phyloP scores from a whole-genome alignment of 1,140 invertebrate genomes.

The Penaeus chinensis region DNA sequence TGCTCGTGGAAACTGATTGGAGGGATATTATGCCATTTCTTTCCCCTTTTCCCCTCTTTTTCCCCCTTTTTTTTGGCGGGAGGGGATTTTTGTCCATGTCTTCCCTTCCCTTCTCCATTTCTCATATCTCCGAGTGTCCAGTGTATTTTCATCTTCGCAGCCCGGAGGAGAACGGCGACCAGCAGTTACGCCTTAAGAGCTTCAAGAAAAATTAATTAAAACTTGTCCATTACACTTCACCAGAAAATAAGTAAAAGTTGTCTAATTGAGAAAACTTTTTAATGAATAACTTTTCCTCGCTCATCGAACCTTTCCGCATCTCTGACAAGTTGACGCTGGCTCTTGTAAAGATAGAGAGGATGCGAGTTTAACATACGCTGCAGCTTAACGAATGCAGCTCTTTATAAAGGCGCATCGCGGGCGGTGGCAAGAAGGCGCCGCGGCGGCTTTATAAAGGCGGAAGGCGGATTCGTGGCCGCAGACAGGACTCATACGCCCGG shows the following conservation, averaged over 20 bases:
- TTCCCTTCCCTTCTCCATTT: slow-evolving; percentile 32
- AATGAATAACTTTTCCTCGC: slow-evolving; percentile 56
- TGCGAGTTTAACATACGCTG: too few species aligned
- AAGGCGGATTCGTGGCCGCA: too few species aligned
- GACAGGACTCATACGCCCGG: too few species aligned
- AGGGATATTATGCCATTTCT: too few species aligned
- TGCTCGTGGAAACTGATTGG: too few species aligned
- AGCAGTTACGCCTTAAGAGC: slow-evolving; percentile 24
- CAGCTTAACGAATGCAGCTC: too few species aligned
- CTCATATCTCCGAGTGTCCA: slow-evolving; percentile 24
- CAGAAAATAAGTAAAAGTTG: slow-evolving; percentile 61
- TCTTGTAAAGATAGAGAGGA: not conserved
- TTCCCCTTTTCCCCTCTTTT: too few species aligned
- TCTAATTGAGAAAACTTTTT: slow-evolving; percentile 61
- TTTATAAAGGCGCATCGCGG: too few species aligned
- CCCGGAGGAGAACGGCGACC: slow-evolving; percentile 7
- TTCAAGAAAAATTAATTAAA: slow-evolving; percentile 58
- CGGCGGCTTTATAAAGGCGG: too few species aligned
- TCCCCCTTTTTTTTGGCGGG: too few species aligned
- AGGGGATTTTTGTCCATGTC: not conserved
- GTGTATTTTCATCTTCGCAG: slow-evolving; percentile 22
- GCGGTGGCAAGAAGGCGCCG: too few species aligned
- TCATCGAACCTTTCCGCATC: slow-evolving; percentile 54
- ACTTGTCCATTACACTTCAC: slow-evolving; percentile 58
- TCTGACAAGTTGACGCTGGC: slow-evolving; percentile 51